Conservation (phyloP, 2,888 invertebrate genomes). For the Drosophila prostipennis region DNA sequence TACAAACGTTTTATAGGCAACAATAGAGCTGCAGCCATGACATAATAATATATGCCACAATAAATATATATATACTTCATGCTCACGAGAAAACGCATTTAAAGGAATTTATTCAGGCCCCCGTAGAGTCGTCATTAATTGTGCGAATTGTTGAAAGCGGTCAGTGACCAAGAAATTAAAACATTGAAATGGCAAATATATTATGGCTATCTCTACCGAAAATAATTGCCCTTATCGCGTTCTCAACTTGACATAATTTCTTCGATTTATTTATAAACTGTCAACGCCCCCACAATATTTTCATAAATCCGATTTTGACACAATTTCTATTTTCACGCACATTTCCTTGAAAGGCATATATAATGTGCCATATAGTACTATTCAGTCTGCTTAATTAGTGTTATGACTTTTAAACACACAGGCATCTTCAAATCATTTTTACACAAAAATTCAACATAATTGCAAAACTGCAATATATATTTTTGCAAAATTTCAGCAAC, state of each 20-base stretch:
- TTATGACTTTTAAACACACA: slow-evolving; percentile 27
- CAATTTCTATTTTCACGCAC: slow-evolving; percentile 14
- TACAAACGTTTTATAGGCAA: neutral
- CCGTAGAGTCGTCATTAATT: slow-evolving; percentile 14
- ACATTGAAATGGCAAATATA: slow-evolving; percentile 15
- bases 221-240: slow-evolving; percentile 2
- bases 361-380: neutral
- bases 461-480: slow-evolving; percentile 8
- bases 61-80: neutral
- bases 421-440: slow-evolving; percentile 5
- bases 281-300: slow-evolving; percentile 27
- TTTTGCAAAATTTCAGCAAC: slow-evolving; percentile 10
- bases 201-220: slow-evolving; percentile 5
- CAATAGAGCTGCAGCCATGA: slow-evolving; percentile 31
- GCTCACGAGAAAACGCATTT: slow-evolving; percentile 7
- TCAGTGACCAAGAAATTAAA: slow-evolving; percentile 34
- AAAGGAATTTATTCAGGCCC: slow-evolving; percentile 7
- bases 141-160: slow-evolving; percentile 25
- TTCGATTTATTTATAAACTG: slow-evolving; percentile 23
- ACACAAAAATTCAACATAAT: slow-evolving; percentile 9
- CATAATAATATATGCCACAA: slow-evolving; percentile 33
- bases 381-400: slow-evolving; percentile 31
- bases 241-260: slow-evolving; percentile 41
- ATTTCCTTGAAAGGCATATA: slow-evolving; percentile 24
- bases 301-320: slow-evolving; percentile 7